Percentiles rank a stretch among this genome's conserved stretches.
phyloP scores from a whole-genome alignment of 2,797 vertebrate species.

The Tarsius wallacei region DNA sequence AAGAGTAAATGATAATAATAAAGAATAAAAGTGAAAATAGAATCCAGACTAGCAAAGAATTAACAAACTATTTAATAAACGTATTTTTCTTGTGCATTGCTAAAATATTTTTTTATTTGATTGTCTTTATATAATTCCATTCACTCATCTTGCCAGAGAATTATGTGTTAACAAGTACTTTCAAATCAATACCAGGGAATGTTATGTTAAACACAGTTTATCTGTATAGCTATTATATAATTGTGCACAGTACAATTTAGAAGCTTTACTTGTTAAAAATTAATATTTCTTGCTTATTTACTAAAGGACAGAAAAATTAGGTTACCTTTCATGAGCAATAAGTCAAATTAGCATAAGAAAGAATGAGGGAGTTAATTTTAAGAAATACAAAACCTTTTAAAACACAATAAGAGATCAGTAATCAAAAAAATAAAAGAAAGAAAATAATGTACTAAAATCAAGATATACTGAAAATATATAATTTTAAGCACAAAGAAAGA shows the following conservation, averaged over 20 bases:
- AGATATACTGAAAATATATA: conserved; percentile 75
- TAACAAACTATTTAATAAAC: conserved; percentile 8
- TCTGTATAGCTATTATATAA: neutral
- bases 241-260: neutral
- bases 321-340: conserved; percentile 34
- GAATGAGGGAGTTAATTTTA: conserved; percentile 67
- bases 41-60: conserved; percentile 42
- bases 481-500: conserved; percentile 75
- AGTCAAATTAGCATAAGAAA: conserved; percentile 75
- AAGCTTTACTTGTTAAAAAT: conserved; percentile 57
- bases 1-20: conserved; percentile 33
- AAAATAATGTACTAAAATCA: conserved; percentile 83
- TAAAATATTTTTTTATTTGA: neutral
- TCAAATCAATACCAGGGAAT: conserved; percentile 11
- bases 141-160: conserved; percentile 54
- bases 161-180: conserved; percentile 37
- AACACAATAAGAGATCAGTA: conserved; percentile 67
- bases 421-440: conserved; percentile 66
- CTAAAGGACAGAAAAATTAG: conserved; percentile 71
- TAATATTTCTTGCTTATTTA: conserved; percentile 71
- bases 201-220: conserved; percentile 58
- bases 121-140: conserved; percentile 2
- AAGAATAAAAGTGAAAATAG: conserved; percentile 34
- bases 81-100: conserved; percentile 23
- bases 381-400: conserved; percentile 62